Evolutionary conservation across 2,797 vertebrate genomes (phyloP).

Genomic region (Cetoscarus ocellatus): DNA sequence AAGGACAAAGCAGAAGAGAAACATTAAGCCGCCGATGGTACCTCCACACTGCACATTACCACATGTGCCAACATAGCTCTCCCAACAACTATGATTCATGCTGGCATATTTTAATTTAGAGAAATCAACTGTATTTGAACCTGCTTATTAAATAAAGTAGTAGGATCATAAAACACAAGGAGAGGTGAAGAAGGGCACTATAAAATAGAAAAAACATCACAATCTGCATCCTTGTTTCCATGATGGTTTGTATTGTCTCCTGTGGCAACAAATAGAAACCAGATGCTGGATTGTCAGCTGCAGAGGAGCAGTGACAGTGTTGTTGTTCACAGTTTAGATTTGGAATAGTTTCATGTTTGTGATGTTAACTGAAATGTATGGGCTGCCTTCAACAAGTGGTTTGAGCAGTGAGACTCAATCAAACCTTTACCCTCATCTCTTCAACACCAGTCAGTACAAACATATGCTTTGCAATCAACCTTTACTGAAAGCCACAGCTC

Average conservation of each 20-base stretch:
- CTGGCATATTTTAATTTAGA: background rate
- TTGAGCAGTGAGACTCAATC: background rate
- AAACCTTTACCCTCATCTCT: conserved; percentile 7
- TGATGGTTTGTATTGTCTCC: conserved; percentile 12
- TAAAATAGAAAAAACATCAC: background rate
- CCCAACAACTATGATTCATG: background rate
- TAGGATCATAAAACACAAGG: conserved; percentile 1
- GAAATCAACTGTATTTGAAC: background rate
- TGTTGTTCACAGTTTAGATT: conserved; percentile 23
- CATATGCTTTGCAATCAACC: conserved; percentile 6
- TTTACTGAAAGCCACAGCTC: conserved; percentile 8
- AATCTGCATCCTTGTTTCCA: conserved; percentile 15
- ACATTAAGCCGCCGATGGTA: conserved; percentile 2
- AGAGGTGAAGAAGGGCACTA: background rate
- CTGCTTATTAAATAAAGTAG: background rate
- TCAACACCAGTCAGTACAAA: conserved; percentile 4
- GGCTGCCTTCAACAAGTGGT: background rate
- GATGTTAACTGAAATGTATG: background rate
- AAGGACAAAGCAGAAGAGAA: background rate
- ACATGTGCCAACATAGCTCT: background rate
- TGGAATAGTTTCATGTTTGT: background rate
- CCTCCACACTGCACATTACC: background rate
- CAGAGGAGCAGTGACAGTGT: background rate
- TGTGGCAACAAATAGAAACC: conserved; percentile 20
- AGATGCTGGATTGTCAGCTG: conserved; percentile 15